Percentiles rank a stretch among this genome's conserved stretches.
Conservation (phyloP, 2,888 invertebrate genomes). For the Leucoma salicis region DNA sequence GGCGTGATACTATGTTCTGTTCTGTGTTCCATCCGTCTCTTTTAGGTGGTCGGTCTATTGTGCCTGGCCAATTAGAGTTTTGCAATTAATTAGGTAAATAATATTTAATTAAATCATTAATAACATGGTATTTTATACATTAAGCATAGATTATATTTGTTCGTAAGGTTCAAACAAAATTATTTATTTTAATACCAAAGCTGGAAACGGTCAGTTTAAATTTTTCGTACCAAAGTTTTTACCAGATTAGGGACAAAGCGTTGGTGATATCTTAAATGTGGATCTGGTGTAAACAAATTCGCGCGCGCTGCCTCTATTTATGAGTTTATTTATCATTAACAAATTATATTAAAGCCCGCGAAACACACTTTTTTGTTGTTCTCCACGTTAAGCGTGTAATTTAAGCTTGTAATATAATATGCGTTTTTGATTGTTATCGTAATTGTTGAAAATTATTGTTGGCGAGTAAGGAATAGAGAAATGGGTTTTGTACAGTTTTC, state of each 20-base stretch:
- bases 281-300: conserved; percentile 82
- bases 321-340: conserved; percentile 83
- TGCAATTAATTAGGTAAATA: no score
- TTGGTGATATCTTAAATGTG: conserved; percentile 78
- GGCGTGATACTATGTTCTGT: no score
- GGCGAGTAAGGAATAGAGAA: conserved; percentile 24
- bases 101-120: no score
- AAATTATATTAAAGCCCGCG: conserved; percentile 79
- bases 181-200: conserved; percentile 72
- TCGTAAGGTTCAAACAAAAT: no score
- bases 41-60: no score
- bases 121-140: no score
- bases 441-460: conserved; percentile 47
- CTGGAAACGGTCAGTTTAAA: conserved; percentile 67
- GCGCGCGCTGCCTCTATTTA: conserved; percentile 72
- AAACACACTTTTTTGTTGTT: conserved; percentile 65
- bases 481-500: conserved; percentile 5
- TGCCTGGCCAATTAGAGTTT: no score
- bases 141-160: no score
- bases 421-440: conserved; percentile 64
- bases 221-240: conserved; percentile 79
- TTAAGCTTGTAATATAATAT: conserved; percentile 47
- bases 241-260: conserved; percentile 81
- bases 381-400: conserved; percentile 52
- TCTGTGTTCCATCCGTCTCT: no score